Conservation (phyloP, 2,888 invertebrate species). For the Drosophila acutilabella region DNA sequence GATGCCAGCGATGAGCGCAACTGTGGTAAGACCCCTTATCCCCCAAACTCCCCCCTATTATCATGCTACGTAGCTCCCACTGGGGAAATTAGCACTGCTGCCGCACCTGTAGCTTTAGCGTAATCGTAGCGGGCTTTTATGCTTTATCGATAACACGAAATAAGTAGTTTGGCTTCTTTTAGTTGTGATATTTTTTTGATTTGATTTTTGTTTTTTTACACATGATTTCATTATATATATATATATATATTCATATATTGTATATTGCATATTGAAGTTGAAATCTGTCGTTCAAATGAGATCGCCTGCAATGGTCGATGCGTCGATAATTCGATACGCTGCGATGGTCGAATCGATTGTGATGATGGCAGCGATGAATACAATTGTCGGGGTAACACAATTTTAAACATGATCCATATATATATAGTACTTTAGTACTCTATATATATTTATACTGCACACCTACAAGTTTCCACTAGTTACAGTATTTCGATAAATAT, state of each 20-base stretch:
- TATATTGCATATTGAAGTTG: constrained; percentile 46
- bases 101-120: background rate
- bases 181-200: background rate
- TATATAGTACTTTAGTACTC: background rate
- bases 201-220: constrained; percentile 7
- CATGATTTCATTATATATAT: constrained; percentile 34
- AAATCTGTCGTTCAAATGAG: constrained; percentile 32
- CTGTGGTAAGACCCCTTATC: constrained; percentile 86
- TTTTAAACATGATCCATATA: constrained; percentile 7
- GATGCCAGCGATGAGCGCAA: constrained; percentile 88
- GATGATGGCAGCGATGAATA: constrained; percentile 86
- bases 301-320: constrained; percentile 85
- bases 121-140: constrained; percentile 3
- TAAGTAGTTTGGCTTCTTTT: constrained; percentile 11
- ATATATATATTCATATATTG: background rate
- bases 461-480: background rate
- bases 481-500: constrained; percentile 1
- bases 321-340: constrained; percentile 85
- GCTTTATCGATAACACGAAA: constrained; percentile 3
- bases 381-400: constrained; percentile 81
- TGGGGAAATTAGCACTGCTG: background rate
- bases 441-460: background rate
- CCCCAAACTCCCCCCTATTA: background rate
- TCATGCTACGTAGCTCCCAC: background rate
- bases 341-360: constrained; percentile 88